These are phyloP conservation scores for Panthera tigris DNA, from an alignment of 2,113 vertebrate genomes.

Conservation along the genomic window DNA sequence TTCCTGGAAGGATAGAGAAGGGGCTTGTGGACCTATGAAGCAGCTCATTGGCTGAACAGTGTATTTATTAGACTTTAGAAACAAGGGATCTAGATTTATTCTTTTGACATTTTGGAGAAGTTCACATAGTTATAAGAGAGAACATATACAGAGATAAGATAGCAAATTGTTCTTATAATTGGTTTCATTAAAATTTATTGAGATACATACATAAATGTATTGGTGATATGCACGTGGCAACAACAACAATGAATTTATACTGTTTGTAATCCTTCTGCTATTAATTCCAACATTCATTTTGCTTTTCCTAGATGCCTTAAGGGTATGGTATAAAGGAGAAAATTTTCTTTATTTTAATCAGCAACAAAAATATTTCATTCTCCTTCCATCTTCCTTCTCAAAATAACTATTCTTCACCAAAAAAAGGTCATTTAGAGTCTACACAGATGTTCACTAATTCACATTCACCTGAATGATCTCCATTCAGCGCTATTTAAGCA, in stretches of 20 bases:
- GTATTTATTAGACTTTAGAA: not conserved
- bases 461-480: not conserved
- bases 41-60: not conserved
- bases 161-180: not conserved
- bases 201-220: not conserved
- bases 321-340: not conserved
- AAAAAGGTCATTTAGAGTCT: not conserved
- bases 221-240: not conserved
- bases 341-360: not conserved
- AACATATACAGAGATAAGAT: not conserved
- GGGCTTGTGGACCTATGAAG: not conserved
- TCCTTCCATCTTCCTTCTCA: not conserved
- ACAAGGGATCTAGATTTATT: not conserved
- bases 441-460: not conserved
- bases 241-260: conserved; percentile 25
- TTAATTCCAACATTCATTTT: conserved; percentile 1
- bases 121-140: not conserved
- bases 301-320: conserved; percentile 5
- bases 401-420: not conserved
- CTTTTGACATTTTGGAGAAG: conserved; percentile 8
- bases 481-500: not conserved
- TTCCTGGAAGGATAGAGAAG: conserved; percentile 15
- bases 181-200: not conserved
- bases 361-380: not conserved
- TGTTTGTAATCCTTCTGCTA: not conserved